Evolutionary conservation across 1,140 invertebrate genomes (phyloP).

Genomic region (Polyergus mexicanus): DNA sequence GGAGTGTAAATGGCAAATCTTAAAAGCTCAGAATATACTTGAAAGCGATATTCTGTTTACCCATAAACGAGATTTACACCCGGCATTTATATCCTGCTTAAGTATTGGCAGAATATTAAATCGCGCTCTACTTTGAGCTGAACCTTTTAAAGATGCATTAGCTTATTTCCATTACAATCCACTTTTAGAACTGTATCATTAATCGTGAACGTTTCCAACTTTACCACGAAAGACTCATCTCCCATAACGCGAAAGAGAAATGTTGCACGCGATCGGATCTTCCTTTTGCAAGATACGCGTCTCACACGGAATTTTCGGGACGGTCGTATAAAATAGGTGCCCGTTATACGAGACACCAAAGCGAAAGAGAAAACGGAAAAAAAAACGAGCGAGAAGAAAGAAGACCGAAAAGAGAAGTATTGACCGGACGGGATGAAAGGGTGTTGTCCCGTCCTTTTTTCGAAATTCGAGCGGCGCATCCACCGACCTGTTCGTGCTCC

Average conservation of each 20-base stretch:
- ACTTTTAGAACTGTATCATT: conserved; percentile 33
- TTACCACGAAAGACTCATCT: conserved; percentile 10
- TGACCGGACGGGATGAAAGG: conserved; percentile 78
- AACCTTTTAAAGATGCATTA: conserved; percentile 53
- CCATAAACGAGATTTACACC: neutral
- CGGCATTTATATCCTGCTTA: neutral
- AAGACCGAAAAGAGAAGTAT: conserved; percentile 72
- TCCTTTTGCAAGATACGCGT: conserved; percentile 11
- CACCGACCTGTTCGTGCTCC: conserved; percentile 62
- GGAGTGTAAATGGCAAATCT: conserved; percentile 2
- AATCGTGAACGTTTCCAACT: conserved; percentile 6
- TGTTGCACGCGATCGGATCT: conserved; percentile 55
- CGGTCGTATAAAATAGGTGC: conserved; percentile 32
- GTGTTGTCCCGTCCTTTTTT: conserved; percentile 75
- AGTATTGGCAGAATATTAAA: conserved; percentile 24
- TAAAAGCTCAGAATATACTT: neutral
- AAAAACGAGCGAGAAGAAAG: conserved; percentile 55
- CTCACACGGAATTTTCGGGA: conserved; percentile 38
- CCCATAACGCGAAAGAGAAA: conserved; percentile 48
- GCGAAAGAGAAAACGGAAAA: conserved; percentile 18
- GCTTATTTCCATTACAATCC: conserved; percentile 50
- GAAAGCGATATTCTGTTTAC: neutral
- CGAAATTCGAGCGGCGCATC: conserved; percentile 74
- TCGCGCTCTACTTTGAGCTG: neutral
- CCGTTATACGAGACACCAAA: conserved; percentile 16